phyloP scores from a whole-genome alignment of 1,140 invertebrate genomes.

The Grapholita molesta region DNA sequence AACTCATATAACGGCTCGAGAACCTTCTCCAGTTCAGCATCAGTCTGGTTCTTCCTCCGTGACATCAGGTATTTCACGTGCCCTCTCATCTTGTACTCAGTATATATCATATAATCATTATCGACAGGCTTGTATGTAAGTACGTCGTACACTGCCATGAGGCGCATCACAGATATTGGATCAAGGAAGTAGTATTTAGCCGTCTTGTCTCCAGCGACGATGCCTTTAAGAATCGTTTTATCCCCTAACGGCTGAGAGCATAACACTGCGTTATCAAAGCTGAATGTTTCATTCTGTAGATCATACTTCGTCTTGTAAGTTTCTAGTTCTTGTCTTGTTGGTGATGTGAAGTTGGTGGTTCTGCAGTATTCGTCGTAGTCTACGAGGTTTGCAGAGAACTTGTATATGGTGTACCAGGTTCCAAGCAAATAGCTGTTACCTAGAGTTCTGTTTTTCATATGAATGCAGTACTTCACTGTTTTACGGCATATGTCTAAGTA shows the following conservation, averaged over 20 bases:
- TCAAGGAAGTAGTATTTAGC: neutral
- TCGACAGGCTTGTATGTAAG: neutral
- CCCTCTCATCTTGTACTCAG: neutral
- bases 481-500: neutral
- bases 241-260: neutral
- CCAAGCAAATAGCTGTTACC: slow-evolving; percentile 22
- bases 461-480: neutral
- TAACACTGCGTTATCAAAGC: slow-evolving; percentile 1
- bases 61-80: neutral
- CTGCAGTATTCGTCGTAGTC: slow-evolving; percentile 5
- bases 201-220: neutral
- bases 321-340: slow-evolving; percentile 19
- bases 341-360: slow-evolving; percentile 2
- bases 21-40: neutral
- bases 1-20: neutral
- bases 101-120: neutral
- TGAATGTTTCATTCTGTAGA: slow-evolving; percentile 14
- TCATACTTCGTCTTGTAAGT: slow-evolving; percentile 21
- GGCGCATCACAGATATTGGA: neutral
- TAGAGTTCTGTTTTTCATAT: slow-evolving; percentile 1
- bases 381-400: slow-evolving; percentile 12
- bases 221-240: neutral
- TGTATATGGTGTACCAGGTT: slow-evolving; percentile 26
- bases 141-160: neutral
- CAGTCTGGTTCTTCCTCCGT: neutral